A percentile compares a stretch with the other conserved stretches of the same genome.
Conservation (phyloP, 2,888 invertebrate species). For the Poecilobothrus nobilitatus region DNA sequence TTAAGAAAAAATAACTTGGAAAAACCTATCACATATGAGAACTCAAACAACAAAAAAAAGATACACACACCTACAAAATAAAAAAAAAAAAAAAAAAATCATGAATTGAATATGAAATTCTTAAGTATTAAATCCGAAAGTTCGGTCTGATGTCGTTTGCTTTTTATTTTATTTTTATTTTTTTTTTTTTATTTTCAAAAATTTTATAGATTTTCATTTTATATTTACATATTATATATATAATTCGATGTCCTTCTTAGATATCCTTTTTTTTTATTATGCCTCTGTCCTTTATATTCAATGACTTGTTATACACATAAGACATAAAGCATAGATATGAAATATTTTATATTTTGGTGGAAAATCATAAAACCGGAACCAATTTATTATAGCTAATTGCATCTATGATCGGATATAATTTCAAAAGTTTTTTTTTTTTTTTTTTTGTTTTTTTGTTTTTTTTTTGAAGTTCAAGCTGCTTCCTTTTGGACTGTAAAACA, state of each 20-base stretch:
- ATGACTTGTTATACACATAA: neutral
- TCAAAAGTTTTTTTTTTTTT: neutral
- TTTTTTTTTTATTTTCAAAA: neutral
- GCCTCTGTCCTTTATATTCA: neutral
- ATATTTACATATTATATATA: neutral
- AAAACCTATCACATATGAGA: neutral
- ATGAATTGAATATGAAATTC: constrained; percentile 3
- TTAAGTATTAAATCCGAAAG: neutral
- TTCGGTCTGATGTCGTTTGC: neutral
- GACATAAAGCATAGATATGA: neutral
- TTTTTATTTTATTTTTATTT: too few species aligned
- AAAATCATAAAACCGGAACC: constrained; percentile 6
- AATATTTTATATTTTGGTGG: neutral
- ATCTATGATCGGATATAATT: constrained; percentile 2
- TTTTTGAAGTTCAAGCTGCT: neutral
- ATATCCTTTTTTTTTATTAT: neutral
- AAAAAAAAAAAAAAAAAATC: neutral
- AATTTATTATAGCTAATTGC: constrained; percentile 6
- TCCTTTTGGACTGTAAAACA: neutral
- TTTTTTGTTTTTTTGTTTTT: neutral
- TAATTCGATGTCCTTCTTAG: too few species aligned
- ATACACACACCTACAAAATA: neutral
- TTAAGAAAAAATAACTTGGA: neutral
- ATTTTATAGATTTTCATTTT: neutral
- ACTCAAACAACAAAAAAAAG: neutral